Conservation (phyloP, 2,113 vertebrate genomes). For the Scomber scombrus region DNA sequence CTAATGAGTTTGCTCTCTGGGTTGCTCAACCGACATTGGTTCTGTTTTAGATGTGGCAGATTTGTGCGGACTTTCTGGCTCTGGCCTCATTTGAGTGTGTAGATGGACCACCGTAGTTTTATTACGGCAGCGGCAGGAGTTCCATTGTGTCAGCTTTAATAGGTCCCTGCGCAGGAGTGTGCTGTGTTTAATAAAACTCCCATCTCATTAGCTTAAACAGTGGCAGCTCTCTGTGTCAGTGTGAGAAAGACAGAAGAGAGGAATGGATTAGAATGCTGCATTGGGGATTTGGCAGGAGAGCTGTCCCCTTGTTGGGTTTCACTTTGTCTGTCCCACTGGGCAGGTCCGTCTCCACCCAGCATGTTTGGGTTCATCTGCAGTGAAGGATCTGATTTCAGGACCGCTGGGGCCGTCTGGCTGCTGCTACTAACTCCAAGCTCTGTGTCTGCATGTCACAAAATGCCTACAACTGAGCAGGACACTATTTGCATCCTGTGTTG, state of each 20-base stretch:
- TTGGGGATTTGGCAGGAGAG: slow-evolving; percentile 62
- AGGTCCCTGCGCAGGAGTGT: slow-evolving; percentile 46
- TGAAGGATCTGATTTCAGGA: slow-evolving; percentile 84
- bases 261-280: slow-evolving; percentile 62
- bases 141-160: slow-evolving; percentile 59
- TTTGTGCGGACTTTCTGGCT: slow-evolving; percentile 27
- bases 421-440: slow-evolving; percentile 60
- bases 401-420: slow-evolving; percentile 67
- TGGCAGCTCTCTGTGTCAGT: slow-evolving; percentile 37
- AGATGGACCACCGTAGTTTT: slow-evolving; percentile 47
- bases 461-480: slow-evolving; percentile 42
- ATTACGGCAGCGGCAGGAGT: slow-evolving; percentile 25
- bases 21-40: slow-evolving; percentile 13
- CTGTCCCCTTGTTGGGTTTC: slow-evolving; percentile 73
- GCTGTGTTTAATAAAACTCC: slow-evolving; percentile 60
- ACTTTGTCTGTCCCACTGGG: slow-evolving; percentile 72
- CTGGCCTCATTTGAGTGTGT: slow-evolving; percentile 48
- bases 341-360: slow-evolving; percentile 73
- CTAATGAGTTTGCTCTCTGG: slow-evolving; percentile 64
- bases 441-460: slow-evolving; percentile 60
- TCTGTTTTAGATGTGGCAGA: slow-evolving; percentile 39
- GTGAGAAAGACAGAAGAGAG: slow-evolving; percentile 35
- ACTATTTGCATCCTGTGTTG: background rate
- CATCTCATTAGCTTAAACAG: slow-evolving; percentile 62
- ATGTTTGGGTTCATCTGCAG: slow-evolving; percentile 86